phyloP scores from a whole-genome alignment of 2,113 vertebrate species.

The Falco punctatus region DNA sequence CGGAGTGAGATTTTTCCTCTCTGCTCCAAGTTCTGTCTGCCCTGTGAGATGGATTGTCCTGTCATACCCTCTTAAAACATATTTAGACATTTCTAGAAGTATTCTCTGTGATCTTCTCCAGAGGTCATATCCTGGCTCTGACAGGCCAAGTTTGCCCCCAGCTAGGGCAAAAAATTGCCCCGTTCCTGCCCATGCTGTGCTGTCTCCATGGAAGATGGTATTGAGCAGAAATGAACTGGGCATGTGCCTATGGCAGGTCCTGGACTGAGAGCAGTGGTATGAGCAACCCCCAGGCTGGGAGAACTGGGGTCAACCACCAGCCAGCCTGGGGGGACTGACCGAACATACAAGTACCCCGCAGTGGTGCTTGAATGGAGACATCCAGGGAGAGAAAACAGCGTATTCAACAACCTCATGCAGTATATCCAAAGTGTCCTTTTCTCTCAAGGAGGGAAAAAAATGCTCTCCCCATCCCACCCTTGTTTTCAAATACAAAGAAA shows the following conservation, averaged over 20 bases:
- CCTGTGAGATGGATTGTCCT: not conserved
- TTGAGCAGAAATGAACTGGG: not conserved
- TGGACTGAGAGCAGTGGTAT: not conserved
- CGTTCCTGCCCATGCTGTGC: not conserved
- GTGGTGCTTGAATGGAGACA: not conserved
- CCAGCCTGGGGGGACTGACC: not conserved
- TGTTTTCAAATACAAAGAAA: not conserved
- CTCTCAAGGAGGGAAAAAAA: not conserved
- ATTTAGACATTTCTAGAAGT: not conserved
- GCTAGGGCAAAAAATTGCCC: not conserved
- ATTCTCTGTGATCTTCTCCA: not conserved
- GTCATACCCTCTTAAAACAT: not conserved
- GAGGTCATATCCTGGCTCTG: not conserved
- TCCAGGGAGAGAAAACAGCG: not conserved
- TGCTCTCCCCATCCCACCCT: too few relatives aligned
- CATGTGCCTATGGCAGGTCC: not conserved
- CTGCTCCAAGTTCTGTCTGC: not conserved
- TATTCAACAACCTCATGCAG: not conserved
- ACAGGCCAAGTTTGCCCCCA: too few relatives aligned
- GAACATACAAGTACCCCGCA: not conserved
- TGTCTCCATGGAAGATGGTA: not conserved
- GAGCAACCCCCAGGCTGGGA: not conserved
- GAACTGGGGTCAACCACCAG: not conserved
- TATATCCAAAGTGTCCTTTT: not conserved
- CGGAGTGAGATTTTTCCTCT: not conserved